Percentiles rank a stretch among this genome's conserved stretches.
phyloP scores from a whole-genome alignment of 2,888 invertebrate species.

The Calameuta filiformis region DNA sequence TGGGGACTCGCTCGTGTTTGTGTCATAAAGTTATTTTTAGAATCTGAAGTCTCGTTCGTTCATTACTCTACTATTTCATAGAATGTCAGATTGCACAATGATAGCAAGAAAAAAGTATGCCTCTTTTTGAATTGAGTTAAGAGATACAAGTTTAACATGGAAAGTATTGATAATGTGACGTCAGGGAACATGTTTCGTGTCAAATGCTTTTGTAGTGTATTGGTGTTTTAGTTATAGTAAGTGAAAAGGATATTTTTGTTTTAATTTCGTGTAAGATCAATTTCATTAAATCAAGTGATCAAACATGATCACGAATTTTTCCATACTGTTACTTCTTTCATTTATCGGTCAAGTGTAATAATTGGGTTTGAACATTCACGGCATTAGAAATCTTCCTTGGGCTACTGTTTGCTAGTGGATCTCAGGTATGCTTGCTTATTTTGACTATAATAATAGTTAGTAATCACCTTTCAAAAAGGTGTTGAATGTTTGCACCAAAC shows the following conservation, averaged over 20 bases:
- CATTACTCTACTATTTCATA: neutral
- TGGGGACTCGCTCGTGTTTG: neutral
- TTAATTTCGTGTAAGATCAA: neutral
- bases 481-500: neutral
- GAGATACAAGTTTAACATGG: neutral
- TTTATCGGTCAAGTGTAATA: neutral
- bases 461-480: neutral
- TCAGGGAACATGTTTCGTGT: neutral
- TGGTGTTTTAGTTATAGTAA: neutral
- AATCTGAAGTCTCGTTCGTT: neutral
- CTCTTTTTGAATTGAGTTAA: neutral
- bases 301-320: neutral
- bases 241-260: neutral
- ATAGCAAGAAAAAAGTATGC: neutral
- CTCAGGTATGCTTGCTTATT: neutral
- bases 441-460: neutral
- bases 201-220: neutral
- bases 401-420: neutral
- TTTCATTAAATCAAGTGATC: neutral
- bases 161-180: neutral
- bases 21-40: neutral
- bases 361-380: neutral
- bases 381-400: neutral
- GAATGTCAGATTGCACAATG: neutral
- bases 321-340: neutral